phyloP scores from a whole-genome alignment of 2,888 invertebrate genomes.

The Dryococelus australis region DNA sequence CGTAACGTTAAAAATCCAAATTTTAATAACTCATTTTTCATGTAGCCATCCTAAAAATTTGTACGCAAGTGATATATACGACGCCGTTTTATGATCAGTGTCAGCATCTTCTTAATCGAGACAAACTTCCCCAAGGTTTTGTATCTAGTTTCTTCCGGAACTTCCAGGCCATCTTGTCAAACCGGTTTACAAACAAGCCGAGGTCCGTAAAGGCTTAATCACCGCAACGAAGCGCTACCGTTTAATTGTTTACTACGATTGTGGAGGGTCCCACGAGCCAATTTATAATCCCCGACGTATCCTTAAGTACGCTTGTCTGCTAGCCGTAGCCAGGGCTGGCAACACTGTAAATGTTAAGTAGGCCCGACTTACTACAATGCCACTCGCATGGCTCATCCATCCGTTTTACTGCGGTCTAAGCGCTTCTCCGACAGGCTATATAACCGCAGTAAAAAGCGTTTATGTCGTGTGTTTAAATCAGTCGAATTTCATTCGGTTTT shows the following conservation, averaged over 20 bases:
- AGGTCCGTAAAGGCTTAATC: not conserved
- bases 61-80: too few species aligned
- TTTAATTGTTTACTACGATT: not conserved
- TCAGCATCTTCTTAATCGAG: too few species aligned
- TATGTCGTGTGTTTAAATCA: slow-evolving; percentile 26
- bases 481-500: not conserved
- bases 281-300: not conserved
- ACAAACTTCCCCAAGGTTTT: too few species aligned
- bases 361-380: not conserved
- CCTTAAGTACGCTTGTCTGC: not conserved
- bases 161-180: not conserved
- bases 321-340: not conserved
- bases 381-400: not conserved
- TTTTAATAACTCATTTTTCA: too few species aligned
- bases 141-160: not conserved
- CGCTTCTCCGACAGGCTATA: not conserved
- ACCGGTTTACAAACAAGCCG: not conserved
- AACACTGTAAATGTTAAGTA: slow-evolving; percentile 5
- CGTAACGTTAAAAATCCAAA: too few species aligned
- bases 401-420: not conserved
- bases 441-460: slow-evolving; percentile 4
- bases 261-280: not conserved
- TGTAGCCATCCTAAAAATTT: too few species aligned
- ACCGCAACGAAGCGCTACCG: not conserved
- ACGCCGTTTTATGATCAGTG: too few species aligned